Conservation (phyloP, 2,888 invertebrate species). For the Tiliacea aurago region DNA sequence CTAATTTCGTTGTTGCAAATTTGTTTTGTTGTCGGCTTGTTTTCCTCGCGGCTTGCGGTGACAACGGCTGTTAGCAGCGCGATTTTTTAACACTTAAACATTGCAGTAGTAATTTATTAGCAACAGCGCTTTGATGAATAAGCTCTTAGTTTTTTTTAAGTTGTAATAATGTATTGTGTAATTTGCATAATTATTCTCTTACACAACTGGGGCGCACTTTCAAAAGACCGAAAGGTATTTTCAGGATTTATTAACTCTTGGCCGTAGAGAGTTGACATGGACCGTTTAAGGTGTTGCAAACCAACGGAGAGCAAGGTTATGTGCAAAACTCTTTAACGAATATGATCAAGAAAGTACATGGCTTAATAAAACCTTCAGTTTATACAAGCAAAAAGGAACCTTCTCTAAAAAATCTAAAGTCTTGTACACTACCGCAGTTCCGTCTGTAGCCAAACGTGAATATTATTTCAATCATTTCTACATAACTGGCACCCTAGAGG, state of each 20-base stretch:
- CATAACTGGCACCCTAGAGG: slow-evolving; percentile 60
- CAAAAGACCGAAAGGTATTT: background rate
- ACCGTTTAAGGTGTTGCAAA: background rate
- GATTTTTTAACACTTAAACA: slow-evolving; percentile 30
- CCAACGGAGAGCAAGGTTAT: background rate
- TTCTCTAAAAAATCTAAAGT: slow-evolving; percentile 10
- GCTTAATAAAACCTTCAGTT: background rate
- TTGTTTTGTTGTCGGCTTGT: slow-evolving; percentile 80
- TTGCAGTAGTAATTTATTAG: background rate
- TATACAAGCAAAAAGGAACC: background rate
- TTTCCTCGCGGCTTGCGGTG: slow-evolving; percentile 45
- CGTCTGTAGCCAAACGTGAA: slow-evolving; percentile 32
- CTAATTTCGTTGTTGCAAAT: slow-evolving; percentile 88
- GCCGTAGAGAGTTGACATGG: background rate
- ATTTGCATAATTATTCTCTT: background rate
- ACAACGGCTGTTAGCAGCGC: slow-evolving; percentile 55
- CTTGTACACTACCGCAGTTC: slow-evolving; percentile 20
- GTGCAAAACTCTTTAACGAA: background rate
- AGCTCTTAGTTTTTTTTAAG: background rate
- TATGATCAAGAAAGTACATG: background rate
- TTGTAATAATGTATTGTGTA: background rate
- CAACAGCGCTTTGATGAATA: background rate
- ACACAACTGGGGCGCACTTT: background rate
- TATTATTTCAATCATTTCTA: slow-evolving; percentile 65
- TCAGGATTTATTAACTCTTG: background rate